Evolutionary conservation across 2,113 vertebrate species (phyloP).

Genomic region (Platycercus adscitus): DNA sequence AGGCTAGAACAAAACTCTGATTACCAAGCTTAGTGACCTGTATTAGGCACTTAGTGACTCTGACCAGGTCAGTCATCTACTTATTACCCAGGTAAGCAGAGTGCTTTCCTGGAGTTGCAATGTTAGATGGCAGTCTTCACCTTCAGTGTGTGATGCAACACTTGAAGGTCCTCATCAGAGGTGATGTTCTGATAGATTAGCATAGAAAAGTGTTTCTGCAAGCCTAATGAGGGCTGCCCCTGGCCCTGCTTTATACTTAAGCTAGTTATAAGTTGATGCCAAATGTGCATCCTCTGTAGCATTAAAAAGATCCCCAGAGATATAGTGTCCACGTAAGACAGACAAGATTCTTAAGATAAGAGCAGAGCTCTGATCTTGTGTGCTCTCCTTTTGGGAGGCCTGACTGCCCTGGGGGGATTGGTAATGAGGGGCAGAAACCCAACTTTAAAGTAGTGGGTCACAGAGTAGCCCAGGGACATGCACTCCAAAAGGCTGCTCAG

Average conservation of each 20-base stretch:
- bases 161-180: background rate
- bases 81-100: background rate
- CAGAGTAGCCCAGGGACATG: background rate
- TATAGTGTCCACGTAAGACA: background rate
- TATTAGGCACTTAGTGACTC: background rate
- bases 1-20: background rate
- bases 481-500: background rate
- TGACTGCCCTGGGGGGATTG: background rate
- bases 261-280: background rate
- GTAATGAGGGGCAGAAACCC: slow-evolving; percentile 28
- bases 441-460: background rate
- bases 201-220: background rate
- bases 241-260: background rate
- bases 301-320: slow-evolving; percentile 17
- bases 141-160: background rate
- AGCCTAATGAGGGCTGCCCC: background rate
- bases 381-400: background rate
- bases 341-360: background rate
- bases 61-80: background rate
- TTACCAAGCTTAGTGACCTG: background rate
- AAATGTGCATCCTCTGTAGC: background rate
- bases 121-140: background rate
- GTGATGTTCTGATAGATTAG: background rate
- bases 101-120: background rate
- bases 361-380: slow-evolving; percentile 5